Percentiles rank a stretch among this genome's conserved stretches.
These are phyloP conservation scores for Antheraea assamensis DNA, from an alignment of 2,888 invertebrate genomes.

Conservation along the genomic window DNA sequence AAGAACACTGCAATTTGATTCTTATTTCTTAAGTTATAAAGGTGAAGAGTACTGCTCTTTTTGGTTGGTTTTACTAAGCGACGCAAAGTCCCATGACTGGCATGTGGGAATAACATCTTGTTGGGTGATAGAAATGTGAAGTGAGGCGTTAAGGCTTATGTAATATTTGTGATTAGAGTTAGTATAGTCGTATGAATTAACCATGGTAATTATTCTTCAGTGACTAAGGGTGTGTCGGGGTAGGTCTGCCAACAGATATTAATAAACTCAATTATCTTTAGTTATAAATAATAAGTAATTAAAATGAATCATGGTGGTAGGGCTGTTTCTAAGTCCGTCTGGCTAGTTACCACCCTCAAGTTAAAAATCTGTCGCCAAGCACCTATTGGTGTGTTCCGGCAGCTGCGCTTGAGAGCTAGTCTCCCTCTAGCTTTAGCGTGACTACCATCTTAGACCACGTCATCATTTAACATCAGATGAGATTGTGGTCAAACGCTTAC, in stretches of 20 bases:
- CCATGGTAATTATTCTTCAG: background rate
- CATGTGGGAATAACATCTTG: background rate
- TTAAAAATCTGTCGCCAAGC: too few species aligned
- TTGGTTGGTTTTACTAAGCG: background rate
- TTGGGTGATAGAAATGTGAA: constrained; percentile 13
- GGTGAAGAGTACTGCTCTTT: background rate
- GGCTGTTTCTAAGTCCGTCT: too few species aligned
- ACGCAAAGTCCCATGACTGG: constrained; percentile 10
- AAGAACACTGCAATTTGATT: constrained; percentile 18
- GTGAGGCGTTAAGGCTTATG: constrained; percentile 11
- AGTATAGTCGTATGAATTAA: background rate
- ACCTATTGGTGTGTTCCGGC: too few species aligned
- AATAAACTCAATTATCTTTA: background rate
- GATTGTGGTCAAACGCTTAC: too few species aligned
- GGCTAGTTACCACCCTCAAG: too few species aligned
- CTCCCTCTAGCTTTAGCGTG: too few species aligned
- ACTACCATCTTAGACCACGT: too few species aligned
- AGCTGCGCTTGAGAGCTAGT: too few species aligned
- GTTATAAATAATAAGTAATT: too few species aligned
- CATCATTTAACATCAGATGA: too few species aligned
- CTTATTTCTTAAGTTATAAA: constrained; percentile 15
- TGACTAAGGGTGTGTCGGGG: background rate
- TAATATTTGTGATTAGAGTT: constrained; percentile 6
- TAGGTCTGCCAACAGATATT: background rate
- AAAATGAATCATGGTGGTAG: too few species aligned